phyloP scores from a whole-genome alignment of 2,888 invertebrate genomes.

The Pristionchus entomophagus region DNA sequence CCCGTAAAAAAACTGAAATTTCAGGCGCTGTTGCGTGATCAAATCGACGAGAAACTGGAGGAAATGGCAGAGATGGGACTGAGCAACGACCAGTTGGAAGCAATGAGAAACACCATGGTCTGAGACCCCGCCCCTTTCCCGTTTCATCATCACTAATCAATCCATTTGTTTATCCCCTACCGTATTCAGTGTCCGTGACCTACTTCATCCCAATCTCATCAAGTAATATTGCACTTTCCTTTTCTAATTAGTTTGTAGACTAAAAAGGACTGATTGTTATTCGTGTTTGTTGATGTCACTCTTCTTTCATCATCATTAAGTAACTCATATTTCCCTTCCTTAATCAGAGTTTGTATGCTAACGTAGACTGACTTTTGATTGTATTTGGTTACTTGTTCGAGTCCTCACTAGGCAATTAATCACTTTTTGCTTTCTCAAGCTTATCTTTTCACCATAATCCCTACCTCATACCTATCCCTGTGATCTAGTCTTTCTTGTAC shows the following conservation, averaged over 20 bases:
- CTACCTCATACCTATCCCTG: neutral
- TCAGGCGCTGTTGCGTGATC: constrained; percentile 65
- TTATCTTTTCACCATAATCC: neutral
- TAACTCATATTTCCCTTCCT: neutral
- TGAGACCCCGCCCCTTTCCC: neutral
- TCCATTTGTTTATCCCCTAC: no score
- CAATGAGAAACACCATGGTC: neutral
- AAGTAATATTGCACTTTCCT: no score
- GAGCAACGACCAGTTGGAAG: neutral
- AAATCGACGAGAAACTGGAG: constrained; percentile 68
- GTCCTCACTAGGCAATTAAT: constrained; percentile 8
- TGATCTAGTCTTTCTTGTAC: constrained; percentile 14
- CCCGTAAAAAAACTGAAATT: neutral
- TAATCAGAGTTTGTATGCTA: neutral
- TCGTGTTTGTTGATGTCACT: neutral
- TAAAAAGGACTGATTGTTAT: neutral
- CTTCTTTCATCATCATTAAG: no score
- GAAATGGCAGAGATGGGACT: constrained; percentile 66
- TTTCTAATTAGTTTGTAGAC: neutral
- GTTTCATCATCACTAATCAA: no score
- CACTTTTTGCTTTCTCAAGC: constrained; percentile 16
- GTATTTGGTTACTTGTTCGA: constrained; percentile 4
- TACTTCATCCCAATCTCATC: neutral
- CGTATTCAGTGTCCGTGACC: neutral
- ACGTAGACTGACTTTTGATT: neutral